Conservation (phyloP, 1,140 invertebrate genomes). For the Leptinotarsa defecta region DNA sequence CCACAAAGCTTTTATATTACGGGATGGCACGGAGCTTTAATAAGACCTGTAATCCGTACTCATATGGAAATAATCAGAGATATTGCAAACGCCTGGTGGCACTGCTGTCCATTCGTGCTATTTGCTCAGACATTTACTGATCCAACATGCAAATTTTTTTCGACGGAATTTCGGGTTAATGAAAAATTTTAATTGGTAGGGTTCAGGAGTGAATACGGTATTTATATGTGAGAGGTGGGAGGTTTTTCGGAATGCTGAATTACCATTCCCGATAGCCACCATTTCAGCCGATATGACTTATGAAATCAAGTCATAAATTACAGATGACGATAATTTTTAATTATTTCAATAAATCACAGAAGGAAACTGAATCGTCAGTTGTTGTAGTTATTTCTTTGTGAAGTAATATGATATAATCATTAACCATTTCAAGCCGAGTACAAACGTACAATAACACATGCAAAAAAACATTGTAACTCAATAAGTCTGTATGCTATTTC, state of each 20-base stretch:
- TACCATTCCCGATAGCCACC: neutral
- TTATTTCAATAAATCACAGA: no score
- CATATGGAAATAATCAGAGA: slow-evolving; percentile 54
- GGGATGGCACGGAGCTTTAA: slow-evolving; percentile 48
- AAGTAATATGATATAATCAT: no score
- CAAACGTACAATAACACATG: no score
- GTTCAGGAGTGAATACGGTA: neutral
- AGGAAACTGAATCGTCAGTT: no score
- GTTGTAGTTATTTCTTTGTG: no score
- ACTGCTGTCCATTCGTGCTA: slow-evolving; percentile 27
- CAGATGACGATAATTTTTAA: no score
- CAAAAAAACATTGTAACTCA: no score
- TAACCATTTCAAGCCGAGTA: no score
- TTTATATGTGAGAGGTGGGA: slow-evolving; percentile 2
- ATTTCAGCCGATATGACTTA: neutral
- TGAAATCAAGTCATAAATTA: no score
- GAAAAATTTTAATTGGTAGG: slow-evolving; percentile 37
- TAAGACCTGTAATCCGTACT: slow-evolving; percentile 57
- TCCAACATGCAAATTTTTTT: slow-evolving; percentile 44
- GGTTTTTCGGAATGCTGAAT: neutral
- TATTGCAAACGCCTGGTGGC: slow-evolving; percentile 48
- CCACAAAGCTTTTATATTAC: slow-evolving; percentile 58
- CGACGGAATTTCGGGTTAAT: slow-evolving; percentile 28
- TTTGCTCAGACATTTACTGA: slow-evolving; percentile 39
- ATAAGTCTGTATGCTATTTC: no score